Conservation (phyloP, 2,797 vertebrate genomes). For the Vespertilio murinus region DNA sequence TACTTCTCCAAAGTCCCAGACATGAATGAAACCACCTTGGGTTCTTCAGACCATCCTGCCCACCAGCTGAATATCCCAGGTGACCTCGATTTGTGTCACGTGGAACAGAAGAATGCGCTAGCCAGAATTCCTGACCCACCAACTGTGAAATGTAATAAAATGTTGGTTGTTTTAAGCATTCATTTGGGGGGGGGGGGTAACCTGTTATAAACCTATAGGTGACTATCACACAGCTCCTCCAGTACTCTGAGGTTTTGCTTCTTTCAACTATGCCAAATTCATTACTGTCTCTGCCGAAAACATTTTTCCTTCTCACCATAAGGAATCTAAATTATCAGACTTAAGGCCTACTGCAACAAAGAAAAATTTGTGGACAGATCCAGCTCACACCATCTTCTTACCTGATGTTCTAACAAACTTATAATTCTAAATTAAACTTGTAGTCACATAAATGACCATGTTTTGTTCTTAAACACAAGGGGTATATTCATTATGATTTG, state of each 20-base stretch:
- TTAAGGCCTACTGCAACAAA: not conserved
- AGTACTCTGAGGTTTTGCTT: not conserved
- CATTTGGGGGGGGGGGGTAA: not conserved
- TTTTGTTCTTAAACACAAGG: not conserved
- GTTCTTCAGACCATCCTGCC: not conserved
- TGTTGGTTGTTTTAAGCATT: not conserved
- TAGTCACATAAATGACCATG: not conserved
- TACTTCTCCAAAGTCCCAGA: not conserved
- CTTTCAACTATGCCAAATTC: not conserved
- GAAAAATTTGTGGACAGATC: not conserved
- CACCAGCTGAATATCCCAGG: not conserved
- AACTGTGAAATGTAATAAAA: not conserved
- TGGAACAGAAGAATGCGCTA: not conserved
- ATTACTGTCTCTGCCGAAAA: not conserved
- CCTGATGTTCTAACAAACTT: not conserved
- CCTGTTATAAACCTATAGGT: not conserved
- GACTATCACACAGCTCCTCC: not conserved
- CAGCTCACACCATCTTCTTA: not conserved
- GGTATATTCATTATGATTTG: not conserved
- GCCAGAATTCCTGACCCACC: not conserved
- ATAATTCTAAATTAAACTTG: not conserved
- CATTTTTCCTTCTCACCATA: not conserved
- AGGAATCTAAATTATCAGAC: not conserved
- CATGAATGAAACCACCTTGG: not conserved
- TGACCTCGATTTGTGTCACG: not conserved